Base-by-base conservation (phyloP, 2,113 vertebrate species). In the Colistium nudipinnis region DNA sequence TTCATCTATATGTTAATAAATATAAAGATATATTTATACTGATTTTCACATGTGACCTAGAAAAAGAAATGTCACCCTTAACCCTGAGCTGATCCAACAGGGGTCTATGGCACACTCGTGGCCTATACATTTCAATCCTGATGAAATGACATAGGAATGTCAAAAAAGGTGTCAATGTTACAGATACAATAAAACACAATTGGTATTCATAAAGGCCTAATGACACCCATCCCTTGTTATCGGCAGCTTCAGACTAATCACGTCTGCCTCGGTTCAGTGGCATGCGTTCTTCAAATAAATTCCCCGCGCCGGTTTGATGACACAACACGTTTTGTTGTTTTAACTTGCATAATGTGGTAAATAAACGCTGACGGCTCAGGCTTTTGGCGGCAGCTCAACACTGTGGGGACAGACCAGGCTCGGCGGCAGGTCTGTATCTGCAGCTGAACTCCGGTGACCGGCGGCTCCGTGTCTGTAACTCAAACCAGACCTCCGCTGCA, bases 391-490 rank as follows among this genome's bases (percentile, higher is more conserved):
- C 25, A 20, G 61, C 19, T 57, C 65, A 13, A 14, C 2, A 7
- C 13, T 14, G 39, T 14, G 6, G 28, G 33, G 28, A 31, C 43
- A 49, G 31, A 59, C 2, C 53, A 17, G 19, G 45, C 30, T 1
- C n/a, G 1, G 43, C 45, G 3, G 11, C 63, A 8, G 71, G 31
- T 62, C 41, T 45, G 73, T 48, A 11, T 76, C 68, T 74, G 43
- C 51, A 49, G 59, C 31, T 70, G 77, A 74, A 72, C 64, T 59
- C 72, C 14, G 14, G 9, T 67, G 70, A 70, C 77, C 52, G 19
- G 20, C 6, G 1, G 65, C 73, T 28, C 39, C 71, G 49, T 30
- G 0, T 52, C 48, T 39, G 9, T 74, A 85, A 85, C 72, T 74
- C 41, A 43, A 77, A 80, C 28, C 83, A 82, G 73, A 74, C 61